Evolutionary conservation across 37 sponge, comb jelly and placozoan species (phyloP).

Genomic region (Haliclona indistincta): DNA sequence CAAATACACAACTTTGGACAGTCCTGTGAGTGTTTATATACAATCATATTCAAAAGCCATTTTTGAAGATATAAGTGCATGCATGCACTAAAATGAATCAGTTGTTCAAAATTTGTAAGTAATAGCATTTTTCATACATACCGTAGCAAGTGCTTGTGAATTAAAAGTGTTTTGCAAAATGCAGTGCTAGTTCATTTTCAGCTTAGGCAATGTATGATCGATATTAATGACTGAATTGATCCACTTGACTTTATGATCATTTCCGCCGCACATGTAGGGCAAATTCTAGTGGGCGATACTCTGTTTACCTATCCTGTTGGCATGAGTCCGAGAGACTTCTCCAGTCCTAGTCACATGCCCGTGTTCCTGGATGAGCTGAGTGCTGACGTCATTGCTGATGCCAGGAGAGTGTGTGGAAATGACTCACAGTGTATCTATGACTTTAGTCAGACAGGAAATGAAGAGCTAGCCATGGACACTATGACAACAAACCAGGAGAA

Average conservation of each 20-base stretch:
- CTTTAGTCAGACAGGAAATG: slow-evolving; percentile 47
- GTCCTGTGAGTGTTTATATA: slow-evolving; percentile 14
- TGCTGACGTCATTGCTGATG: slow-evolving; percentile 5
- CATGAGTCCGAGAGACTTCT: slow-evolving; percentile 2
- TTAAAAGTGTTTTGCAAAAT: too few species aligned
- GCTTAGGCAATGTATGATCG: too few species aligned
- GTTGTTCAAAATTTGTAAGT: too few species aligned
- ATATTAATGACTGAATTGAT: neutral
- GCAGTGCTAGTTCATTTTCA: too few species aligned
- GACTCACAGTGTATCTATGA: slow-evolving; percentile 58
- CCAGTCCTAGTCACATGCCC: slow-evolving; percentile 52
- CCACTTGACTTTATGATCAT: neutral
- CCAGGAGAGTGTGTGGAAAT: slow-evolving; percentile 13
- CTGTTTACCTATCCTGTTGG: slow-evolving; percentile 49
- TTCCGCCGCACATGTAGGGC: slow-evolving; percentile 31
- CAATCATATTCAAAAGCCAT: too few species aligned
- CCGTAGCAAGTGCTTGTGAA: too few species aligned
- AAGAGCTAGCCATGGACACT: slow-evolving; percentile 28
- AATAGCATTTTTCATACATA: too few species aligned
- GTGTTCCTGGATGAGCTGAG: slow-evolving; percentile 46
- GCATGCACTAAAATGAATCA: too few species aligned
- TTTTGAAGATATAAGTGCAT: too few species aligned
- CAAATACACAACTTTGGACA: slow-evolving; percentile 7
- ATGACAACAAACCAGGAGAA: neutral
- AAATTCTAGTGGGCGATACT: slow-evolving; percentile 32